Percentiles rank a stretch among this genome's conserved stretches.
Conservation (phyloP, 2,113 vertebrate species). For the Rafetus swinhoei region DNA sequence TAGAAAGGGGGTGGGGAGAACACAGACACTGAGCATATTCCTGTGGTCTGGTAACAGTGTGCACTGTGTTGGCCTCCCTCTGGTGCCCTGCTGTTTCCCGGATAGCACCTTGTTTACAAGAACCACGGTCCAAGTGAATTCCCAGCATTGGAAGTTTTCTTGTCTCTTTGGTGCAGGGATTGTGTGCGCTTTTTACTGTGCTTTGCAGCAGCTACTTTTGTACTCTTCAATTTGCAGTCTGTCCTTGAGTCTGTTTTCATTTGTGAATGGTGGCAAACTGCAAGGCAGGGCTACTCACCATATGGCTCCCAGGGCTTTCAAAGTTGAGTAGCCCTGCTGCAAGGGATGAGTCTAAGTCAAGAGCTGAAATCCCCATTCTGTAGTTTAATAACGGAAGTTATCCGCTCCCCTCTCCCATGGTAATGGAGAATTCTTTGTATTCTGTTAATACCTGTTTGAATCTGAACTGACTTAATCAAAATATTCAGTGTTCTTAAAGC, state of each 20-base stretch:
- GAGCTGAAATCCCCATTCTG: background rate
- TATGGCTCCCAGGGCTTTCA: too few relatives aligned
- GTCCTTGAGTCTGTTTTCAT: background rate
- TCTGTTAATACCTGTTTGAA: background rate
- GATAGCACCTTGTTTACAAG: background rate
- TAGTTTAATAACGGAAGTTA: background rate
- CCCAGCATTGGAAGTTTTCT: background rate
- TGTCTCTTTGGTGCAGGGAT: rapidly evolving
- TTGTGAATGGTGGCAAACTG: background rate
- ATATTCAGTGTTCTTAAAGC: background rate
- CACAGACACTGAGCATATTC: background rate
- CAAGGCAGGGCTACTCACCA: too few relatives aligned
- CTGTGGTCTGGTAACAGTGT: background rate
- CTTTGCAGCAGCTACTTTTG: background rate
- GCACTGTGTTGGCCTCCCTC: rapidly evolving
- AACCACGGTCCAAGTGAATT: rapidly evolving
- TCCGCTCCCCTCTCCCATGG: background rate
- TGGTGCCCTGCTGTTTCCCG: background rate
- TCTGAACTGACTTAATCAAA: background rate
- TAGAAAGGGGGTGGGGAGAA: slow-evolving; percentile 6
- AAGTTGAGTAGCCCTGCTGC: too few relatives aligned
- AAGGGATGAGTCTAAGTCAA: rapidly evolving
- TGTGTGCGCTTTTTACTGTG: background rate
- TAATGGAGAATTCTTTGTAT: background rate
- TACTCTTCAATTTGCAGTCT: background rate